A percentile compares a stretch with the other conserved stretches of the same genome.
Conservation (phyloP, 1,140 invertebrate species). For the Procambarus virginalis region DNA sequence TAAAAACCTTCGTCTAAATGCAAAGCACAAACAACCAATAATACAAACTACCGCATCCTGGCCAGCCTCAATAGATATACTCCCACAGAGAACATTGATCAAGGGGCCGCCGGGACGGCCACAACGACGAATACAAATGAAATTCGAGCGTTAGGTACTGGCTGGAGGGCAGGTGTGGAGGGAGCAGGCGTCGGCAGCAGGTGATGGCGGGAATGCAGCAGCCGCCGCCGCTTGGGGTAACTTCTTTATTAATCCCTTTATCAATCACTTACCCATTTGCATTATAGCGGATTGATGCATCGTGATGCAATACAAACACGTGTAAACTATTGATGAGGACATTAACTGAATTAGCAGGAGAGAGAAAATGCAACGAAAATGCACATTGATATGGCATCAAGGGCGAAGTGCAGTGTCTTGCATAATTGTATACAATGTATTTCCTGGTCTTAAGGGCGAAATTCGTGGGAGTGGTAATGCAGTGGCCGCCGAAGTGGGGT, state of each 20-base stretch:
- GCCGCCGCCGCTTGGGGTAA: background rate
- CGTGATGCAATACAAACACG: no score
- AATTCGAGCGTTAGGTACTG: no score
- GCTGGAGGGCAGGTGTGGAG: background rate
- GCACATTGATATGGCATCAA: background rate
- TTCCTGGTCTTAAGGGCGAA: background rate
- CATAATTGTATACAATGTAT: slow-evolving; percentile 4
- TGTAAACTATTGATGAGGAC: background rate
- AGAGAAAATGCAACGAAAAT: background rate
- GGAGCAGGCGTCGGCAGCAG: background rate
- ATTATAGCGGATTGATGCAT: no score
- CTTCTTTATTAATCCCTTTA: background rate
- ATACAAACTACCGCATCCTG: no score
- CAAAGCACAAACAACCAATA: no score
- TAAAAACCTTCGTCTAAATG: no score
- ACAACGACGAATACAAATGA: no score
- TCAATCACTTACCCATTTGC: no score
- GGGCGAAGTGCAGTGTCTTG: background rate
- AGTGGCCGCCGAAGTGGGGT: background rate
- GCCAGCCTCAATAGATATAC: no score
- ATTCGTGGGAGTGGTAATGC: background rate
- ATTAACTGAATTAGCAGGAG: background rate
- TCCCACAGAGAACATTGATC: no score
- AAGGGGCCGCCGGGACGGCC: no score
- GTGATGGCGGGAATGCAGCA: background rate